Base-by-base conservation (phyloP, 2,113 vertebrate species). In the Castor canadensis region DNA sequence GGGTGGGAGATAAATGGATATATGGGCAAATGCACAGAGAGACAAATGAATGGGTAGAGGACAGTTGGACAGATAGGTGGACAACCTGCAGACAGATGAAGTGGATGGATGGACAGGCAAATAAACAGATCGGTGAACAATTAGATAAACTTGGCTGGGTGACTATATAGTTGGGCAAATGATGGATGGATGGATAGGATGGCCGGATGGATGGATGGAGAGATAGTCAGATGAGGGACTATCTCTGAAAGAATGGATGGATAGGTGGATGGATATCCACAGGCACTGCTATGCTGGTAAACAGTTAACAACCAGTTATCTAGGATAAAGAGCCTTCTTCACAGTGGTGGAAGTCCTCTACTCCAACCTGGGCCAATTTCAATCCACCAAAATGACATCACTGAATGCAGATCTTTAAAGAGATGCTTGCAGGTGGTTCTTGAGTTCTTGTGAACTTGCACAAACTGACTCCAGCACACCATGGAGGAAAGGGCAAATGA, bases 1-100 rank as follows among this genome's bases (percentile, higher is more conserved):
- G 13, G n/a, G 1, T 32, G 49, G 30, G 13, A 22, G 13, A 0
- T 62, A 7, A 38, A 32, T 62, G 8, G 26, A 0, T 20, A 20
- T 28, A 7, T 6, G 58, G 6, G 1, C 43, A 35, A 28, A 2
- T 49, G 60, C n/a, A n/a, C n/a, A n/a, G n/a, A n/a, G n/a, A n/a
- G n/a, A 6, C 60, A 10, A 24, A 69, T 30, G 20, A 15, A 62
- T 54, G 40, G 7, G 22, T 9, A 28, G n/a, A 10, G 35, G 6
- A 32, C 6, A 32, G 38, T 9, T 13, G 24, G n/a, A 4, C 19
- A 8, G n/a, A 19, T 28, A 54, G 28, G 73, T n/a, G n/a, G n/a
- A n/a, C n/a, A n/a, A n/a, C n/a, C n/a, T n/a, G n/a, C n/a, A n/a
- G n/a, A n/a, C n/a, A n/a, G n/a, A n/a, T n/a, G n/a, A n/a, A n/a